These are phyloP conservation scores for Glandiceps talaboti DNA, from an alignment of 53 echinoderm and acorn worm species.

Conservation along the genomic window DNA sequence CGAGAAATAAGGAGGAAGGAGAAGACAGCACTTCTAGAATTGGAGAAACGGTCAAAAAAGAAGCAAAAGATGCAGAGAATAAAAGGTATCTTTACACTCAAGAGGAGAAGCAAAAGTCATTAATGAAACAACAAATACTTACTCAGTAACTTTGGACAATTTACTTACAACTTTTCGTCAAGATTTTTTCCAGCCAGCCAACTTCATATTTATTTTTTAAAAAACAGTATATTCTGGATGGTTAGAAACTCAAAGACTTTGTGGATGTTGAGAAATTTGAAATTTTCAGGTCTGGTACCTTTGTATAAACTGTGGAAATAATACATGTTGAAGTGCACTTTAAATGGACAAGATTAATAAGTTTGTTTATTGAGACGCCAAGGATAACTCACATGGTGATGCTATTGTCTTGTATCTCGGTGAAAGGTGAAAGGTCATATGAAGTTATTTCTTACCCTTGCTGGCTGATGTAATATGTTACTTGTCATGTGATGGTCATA, in stretches of 20 bases:
- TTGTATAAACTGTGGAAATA: neutral
- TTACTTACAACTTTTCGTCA: neutral
- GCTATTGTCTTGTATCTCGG: too few relatives aligned
- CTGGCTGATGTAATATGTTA: too few relatives aligned
- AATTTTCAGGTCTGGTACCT: neutral
- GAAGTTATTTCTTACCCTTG: too few relatives aligned
- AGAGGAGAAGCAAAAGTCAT: neutral
- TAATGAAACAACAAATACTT: neutral
- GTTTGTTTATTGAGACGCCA: too few relatives aligned
- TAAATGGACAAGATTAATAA: too few relatives aligned
- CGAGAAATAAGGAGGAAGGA: constrained; percentile 93
- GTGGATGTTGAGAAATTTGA: neutral
- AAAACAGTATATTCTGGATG: neutral
- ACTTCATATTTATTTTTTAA: too few relatives aligned
- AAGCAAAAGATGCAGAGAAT: constrained; percentile 33
- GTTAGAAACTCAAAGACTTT: neutral
- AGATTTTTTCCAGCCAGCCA: neutral
- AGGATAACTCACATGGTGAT: too few relatives aligned
- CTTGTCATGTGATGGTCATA: too few relatives aligned
- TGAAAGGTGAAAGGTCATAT: too few relatives aligned
- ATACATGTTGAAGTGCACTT: too few relatives aligned
- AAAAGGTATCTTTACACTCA: neutral
- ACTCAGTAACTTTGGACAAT: neutral
- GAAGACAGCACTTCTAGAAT: constrained; percentile 68
- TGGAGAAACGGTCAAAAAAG: constrained; percentile 80